A percentile compares a stretch with the other conserved stretches of the same genome.
Evolutionary conservation across 2,888 invertebrate species (phyloP).

Genomic region (Melanophora roralis): DNA sequence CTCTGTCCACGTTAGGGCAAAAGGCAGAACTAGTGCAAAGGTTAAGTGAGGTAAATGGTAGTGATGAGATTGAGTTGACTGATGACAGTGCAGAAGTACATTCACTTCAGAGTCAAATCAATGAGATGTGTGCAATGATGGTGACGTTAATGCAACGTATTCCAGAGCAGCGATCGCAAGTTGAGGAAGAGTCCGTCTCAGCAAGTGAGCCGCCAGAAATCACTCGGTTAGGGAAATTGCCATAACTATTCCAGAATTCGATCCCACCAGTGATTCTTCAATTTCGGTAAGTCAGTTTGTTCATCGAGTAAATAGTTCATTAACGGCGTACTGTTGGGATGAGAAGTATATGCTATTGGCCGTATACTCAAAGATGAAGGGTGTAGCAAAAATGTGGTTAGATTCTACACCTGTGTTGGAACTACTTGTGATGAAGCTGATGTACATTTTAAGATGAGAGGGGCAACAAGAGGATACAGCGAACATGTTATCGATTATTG

Average conservation of each 20-base stretch:
- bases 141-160: not conserved
- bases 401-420: not conserved
- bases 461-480: not conserved
- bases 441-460: too few relatives aligned
- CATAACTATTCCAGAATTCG: not conserved
- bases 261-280: conserved; percentile 14
- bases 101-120: not conserved
- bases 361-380: conserved; percentile 11
- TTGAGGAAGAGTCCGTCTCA: not conserved
- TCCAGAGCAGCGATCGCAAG: not conserved
- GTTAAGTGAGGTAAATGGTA: too few relatives aligned
- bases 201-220: too few relatives aligned
- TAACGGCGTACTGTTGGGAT: conserved; percentile 6
- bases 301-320: conserved; percentile 12
- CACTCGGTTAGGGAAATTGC: too few relatives aligned
- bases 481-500: conserved; percentile 5
- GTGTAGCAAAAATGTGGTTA: conserved; percentile 20
- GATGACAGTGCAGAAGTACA: not conserved
- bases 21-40: too few relatives aligned
- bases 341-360: conserved; percentile 6
- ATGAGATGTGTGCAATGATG: not conserved
- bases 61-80: too few relatives aligned
- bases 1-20: too few relatives aligned
- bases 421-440: too few relatives aligned
- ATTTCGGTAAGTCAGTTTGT: conserved; percentile 35